Percentiles rank a stretch among this genome's conserved stretches.
Conservation (phyloP, 2,113 vertebrate genomes). For the Hippocampus barbouri region DNA sequence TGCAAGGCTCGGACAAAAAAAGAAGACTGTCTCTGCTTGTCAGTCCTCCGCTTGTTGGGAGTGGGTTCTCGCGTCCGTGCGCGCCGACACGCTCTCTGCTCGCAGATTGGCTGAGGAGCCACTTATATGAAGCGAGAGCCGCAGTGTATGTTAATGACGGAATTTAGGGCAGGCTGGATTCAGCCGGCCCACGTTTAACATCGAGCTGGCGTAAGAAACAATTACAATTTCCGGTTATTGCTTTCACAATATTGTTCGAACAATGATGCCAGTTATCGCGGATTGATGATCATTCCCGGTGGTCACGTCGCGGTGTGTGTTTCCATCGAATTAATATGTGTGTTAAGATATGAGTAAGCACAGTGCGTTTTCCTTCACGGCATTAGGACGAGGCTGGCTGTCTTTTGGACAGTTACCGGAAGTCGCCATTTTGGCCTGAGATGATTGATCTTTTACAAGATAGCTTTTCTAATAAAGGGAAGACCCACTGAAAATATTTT, state of each 20-base stretch:
- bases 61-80: constrained; percentile 63
- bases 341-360: too few relatives aligned
- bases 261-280: too few relatives aligned
- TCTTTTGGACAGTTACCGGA: too few relatives aligned
- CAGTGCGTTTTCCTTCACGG: too few relatives aligned
- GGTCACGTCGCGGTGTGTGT: too few relatives aligned
- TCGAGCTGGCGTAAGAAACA: neutral
- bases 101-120: constrained; percentile 77
- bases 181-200: constrained; percentile 19
- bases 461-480: neutral
- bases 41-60: neutral
- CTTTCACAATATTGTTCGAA: constrained; percentile 37
- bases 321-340: too few relatives aligned
- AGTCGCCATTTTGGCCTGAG: too few relatives aligned
- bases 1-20: neutral
- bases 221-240: neutral
- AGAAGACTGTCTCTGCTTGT: neutral
- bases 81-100: constrained; percentile 64
- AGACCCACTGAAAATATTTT: neutral
- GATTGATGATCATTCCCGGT: too few relatives aligned
- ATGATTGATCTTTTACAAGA: neutral
- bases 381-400: too few relatives aligned
- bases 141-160: constrained; percentile 73
- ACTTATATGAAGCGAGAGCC: constrained; percentile 72
- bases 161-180: constrained; percentile 80